A percentile compares a stretch with the other conserved stretches of the same genome.
phyloP scores from a whole-genome alignment of 2,113 vertebrate species.

The Anoura caudifer region DNA sequence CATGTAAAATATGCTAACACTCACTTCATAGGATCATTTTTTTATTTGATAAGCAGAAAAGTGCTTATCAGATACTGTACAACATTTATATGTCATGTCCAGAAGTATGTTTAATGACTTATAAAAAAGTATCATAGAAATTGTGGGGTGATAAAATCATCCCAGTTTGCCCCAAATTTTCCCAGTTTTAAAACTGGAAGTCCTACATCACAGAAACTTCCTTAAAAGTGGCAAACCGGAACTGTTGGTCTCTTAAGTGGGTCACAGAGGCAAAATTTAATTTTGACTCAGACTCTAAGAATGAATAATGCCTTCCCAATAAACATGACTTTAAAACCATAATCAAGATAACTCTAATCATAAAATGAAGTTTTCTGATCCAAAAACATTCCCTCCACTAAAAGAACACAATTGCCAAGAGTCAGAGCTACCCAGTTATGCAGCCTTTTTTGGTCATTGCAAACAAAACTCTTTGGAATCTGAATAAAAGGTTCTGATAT shows the following conservation, averaged over 20 bases:
- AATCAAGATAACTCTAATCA: not conserved
- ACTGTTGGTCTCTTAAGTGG: not conserved
- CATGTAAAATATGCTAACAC: not conserved
- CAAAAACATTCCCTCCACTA: not conserved
- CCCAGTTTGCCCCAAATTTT: not conserved
- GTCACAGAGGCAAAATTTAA: not conserved
- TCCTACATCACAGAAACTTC: not conserved
- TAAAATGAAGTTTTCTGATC: not conserved
- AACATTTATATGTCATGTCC: not conserved
- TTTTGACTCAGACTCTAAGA: not conserved
- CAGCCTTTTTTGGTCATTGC: not conserved
- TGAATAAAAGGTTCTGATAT: not conserved
- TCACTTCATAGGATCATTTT: not conserved
- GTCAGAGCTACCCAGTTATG: not conserved
- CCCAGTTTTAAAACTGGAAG: not conserved
- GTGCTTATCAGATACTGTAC: not conserved
- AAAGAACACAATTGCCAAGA: not conserved
- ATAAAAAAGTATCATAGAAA: not conserved
- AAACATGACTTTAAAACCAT: not conserved
- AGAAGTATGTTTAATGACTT: not conserved
- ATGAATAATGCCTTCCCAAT: not conserved
- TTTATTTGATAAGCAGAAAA: not conserved
- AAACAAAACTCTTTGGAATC: not conserved
- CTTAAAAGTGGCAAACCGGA: not conserved
- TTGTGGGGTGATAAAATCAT: not conserved